A percentile compares a stretch with the other conserved stretches of the same genome.
phyloP scores from a whole-genome alignment of 2,888 invertebrate genomes.

The Netelia melanura region DNA sequence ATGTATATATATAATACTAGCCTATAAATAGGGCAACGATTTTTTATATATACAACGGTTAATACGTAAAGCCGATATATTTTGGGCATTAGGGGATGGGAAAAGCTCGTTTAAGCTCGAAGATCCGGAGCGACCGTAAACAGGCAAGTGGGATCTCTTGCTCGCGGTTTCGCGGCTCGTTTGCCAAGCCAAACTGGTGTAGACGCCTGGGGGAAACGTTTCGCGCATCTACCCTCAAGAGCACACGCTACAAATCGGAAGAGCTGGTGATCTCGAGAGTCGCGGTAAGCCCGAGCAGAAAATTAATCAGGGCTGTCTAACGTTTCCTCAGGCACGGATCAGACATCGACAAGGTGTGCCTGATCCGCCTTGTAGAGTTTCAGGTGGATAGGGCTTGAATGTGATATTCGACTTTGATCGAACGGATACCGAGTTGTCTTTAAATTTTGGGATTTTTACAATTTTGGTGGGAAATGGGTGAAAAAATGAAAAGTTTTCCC shows the following conservation, averaged over 20 bases:
- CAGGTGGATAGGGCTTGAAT: too few species aligned
- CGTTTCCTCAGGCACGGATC: too few species aligned
- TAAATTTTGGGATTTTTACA: too few species aligned
- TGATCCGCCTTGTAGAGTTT: too few species aligned
- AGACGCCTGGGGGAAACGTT: constrained; percentile 12
- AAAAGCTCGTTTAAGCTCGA: neutral
- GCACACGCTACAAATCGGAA: constrained; percentile 6
- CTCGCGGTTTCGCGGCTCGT: constrained; percentile 49
- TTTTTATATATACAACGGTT: neutral
- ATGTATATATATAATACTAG: neutral
- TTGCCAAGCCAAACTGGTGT: constrained; percentile 19
- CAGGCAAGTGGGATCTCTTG: constrained; percentile 3
- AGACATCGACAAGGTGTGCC: too few species aligned
- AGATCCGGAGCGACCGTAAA: constrained; percentile 22
- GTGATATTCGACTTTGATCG: too few species aligned
- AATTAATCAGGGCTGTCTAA: neutral
- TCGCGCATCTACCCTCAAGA: neutral
- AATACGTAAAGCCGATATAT: neutral
- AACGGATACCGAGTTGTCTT: too few species aligned
- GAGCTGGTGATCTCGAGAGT: neutral
- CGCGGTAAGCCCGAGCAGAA: neutral
- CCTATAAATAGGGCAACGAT: neutral
- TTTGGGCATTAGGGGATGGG: neutral
- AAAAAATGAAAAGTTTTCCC: too few species aligned
- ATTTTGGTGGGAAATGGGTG: too few species aligned